These are phyloP conservation scores for Bombus affinis DNA, from an alignment of 1,140 invertebrate genomes.

Conservation along the genomic window DNA sequence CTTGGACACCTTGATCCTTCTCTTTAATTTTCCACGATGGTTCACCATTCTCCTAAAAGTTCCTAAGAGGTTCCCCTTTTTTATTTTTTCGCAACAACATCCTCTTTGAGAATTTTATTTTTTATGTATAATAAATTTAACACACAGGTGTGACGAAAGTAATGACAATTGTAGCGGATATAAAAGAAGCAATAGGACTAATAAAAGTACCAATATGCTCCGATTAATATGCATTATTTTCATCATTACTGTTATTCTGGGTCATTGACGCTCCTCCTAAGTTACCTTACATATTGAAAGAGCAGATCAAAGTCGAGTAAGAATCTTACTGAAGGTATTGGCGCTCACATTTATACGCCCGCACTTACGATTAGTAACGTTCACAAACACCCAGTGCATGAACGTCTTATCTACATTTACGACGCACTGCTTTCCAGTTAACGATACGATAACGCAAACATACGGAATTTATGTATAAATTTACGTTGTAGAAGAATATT, in stretches of 20 bases:
- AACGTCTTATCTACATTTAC: conserved; percentile 1
- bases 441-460: background rate
- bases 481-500: background rate
- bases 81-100: background rate
- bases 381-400: background rate
- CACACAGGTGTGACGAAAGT: background rate
- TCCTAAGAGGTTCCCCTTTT: background rate
- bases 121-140: background rate
- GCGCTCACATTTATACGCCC: background rate
- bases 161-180: background rate
- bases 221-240: background rate
- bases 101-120: background rate
- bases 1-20: background rate
- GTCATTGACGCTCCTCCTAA: background rate
- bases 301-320: conserved; percentile 2
- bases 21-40: background rate
- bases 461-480: conserved; percentile 1
- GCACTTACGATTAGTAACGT: background rate
- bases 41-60: background rate
- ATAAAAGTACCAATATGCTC: background rate
- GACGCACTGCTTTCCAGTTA: background rate
- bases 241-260: background rate
- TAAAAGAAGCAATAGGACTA: background rate
- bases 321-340: background rate
- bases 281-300: background rate